Conservation (phyloP, 2,113 vertebrate species). For the Drymodes brunneopygia region DNA sequence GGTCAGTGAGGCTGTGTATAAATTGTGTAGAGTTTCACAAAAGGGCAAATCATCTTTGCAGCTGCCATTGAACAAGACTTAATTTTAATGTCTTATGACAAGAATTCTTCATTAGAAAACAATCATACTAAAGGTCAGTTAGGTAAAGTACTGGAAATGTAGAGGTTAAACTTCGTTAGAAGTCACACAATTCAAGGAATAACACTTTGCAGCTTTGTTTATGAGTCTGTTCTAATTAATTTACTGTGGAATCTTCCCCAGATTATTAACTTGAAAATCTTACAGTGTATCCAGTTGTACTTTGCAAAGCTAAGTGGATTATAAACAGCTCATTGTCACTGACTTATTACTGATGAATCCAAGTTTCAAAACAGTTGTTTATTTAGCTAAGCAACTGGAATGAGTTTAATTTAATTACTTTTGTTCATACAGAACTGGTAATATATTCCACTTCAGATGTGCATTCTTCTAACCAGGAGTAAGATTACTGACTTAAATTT, state of each 20-base stretch:
- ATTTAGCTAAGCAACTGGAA: conserved; percentile 33
- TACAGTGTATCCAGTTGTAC: not conserved
- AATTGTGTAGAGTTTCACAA: conserved; percentile 43
- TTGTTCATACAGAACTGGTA: not conserved
- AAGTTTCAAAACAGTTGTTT: conserved; percentile 33
- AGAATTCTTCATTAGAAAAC: conserved; percentile 39
- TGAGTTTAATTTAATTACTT: conserved; percentile 22
- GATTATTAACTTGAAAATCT: not conserved
- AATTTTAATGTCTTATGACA: conserved; percentile 33
- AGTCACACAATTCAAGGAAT: not conserved
- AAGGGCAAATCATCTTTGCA: conserved; percentile 53
- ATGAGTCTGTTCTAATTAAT: not conserved
- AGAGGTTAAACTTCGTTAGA: not conserved
- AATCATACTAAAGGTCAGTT: conserved; percentile 18
- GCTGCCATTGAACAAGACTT: conserved; percentile 27
- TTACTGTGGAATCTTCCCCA: not conserved
- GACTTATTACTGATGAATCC: not conserved
- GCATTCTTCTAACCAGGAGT: not conserved
- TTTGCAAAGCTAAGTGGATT: conserved; percentile 20
- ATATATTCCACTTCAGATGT: not conserved
- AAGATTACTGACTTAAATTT: not conserved
- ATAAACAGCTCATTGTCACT: not conserved
- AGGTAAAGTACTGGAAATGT: not conserved
- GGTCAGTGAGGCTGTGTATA: conserved; percentile 32
- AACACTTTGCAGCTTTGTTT: not conserved